A percentile compares a stretch with the other conserved stretches of the same genome.
These are phyloP conservation scores for Chiridota heheva DNA, from an alignment of 35 echinoderm and acorn worm genomes.

Conservation along the genomic window DNA sequence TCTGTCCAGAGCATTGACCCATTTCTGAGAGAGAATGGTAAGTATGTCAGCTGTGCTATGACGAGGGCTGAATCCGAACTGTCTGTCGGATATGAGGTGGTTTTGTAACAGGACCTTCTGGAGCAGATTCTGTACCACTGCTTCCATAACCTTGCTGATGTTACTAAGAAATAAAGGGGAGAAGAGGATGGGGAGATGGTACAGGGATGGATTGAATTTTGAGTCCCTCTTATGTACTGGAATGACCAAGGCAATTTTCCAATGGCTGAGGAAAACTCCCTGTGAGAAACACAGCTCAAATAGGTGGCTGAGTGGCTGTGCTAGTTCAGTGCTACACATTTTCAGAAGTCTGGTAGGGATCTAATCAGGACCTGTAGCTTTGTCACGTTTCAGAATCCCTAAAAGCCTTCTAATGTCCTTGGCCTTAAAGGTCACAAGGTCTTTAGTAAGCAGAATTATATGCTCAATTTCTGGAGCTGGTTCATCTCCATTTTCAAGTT, in stretches of 20 bases:
- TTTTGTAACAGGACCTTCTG: conserved; percentile 33
- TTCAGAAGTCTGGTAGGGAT: conserved; percentile 57
- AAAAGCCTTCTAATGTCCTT: too few relatives aligned
- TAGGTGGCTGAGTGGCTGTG: conserved; percentile 9
- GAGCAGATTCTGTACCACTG: conserved; percentile 34
- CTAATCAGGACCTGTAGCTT: conserved; percentile 51
- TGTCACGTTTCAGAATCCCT: conserved; percentile 11
- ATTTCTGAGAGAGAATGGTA: conserved; percentile 47
- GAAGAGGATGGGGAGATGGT: conserved; percentile 35
- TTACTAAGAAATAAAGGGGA: too few relatives aligned
- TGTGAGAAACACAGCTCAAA: conserved; percentile 59
- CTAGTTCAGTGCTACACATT: conserved; percentile 48
- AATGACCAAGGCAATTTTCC: conserved; percentile 56
- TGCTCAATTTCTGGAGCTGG: conserved; percentile 9
- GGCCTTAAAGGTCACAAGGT: too few relatives aligned
- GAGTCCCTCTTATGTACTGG: conserved; percentile 57
- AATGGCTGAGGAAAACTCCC: conserved; percentile 48
- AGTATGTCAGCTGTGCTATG: conserved; percentile 45
- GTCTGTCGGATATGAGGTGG: conserved; percentile 26
- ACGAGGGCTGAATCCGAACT: conserved; percentile 38
- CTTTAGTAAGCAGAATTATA: background rate
- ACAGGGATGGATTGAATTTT: conserved; percentile 23
- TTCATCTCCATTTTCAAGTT: conserved; percentile 30
- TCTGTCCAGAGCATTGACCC: conserved; percentile 12
- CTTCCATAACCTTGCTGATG: conserved; percentile 51